Evolutionary conservation across 2,113 vertebrate species (phyloP).

Genomic region (Falco punctatus): DNA sequence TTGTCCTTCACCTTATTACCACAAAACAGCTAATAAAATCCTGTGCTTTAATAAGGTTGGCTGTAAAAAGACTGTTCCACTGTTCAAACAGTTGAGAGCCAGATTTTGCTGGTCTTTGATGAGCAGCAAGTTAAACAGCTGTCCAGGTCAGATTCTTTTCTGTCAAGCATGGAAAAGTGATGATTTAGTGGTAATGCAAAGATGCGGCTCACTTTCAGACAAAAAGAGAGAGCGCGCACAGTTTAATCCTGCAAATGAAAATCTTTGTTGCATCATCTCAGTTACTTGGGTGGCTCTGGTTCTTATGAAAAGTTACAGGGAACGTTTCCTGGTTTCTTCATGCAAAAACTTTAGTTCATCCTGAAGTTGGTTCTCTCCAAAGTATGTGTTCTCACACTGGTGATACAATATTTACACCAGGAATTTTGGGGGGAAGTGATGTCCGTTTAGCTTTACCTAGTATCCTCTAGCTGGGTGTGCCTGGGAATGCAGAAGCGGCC

Average conservation of each 20-base stretch:
- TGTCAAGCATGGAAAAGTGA: neutral
- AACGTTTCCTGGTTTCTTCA: neutral
- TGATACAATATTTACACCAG: neutral
- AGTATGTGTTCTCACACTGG: rapidly evolving
- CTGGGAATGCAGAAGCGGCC: rapidly evolving
- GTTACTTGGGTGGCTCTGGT: neutral
- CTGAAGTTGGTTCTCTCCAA: neutral
- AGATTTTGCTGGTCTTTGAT: slow-evolving; percentile 48
- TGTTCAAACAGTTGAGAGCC: slow-evolving; percentile 54
- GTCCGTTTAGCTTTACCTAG: neutral
- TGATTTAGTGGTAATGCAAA: neutral
- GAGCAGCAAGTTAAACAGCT: slow-evolving; percentile 50
- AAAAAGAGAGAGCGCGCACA: neutral
- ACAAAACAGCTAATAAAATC: slow-evolving; percentile 78
- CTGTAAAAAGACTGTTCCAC: slow-evolving; percentile 47
- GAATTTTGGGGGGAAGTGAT: neutral
- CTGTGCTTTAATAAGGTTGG: slow-evolving; percentile 64
- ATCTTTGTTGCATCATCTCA: neutral
- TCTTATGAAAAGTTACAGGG: neutral
- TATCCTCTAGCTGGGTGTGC: neutral
- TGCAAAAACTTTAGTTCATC: neutral
- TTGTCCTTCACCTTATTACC: slow-evolving; percentile 56
- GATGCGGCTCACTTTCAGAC: neutral
- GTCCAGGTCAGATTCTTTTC: slow-evolving; percentile 7
- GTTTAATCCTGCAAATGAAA: neutral